Evolutionary conservation across 2,113 vertebrate genomes (phyloP), one percentile per base, ranked within the genome.

Genomic region (Phylloscopus trochiloides): DNA sequence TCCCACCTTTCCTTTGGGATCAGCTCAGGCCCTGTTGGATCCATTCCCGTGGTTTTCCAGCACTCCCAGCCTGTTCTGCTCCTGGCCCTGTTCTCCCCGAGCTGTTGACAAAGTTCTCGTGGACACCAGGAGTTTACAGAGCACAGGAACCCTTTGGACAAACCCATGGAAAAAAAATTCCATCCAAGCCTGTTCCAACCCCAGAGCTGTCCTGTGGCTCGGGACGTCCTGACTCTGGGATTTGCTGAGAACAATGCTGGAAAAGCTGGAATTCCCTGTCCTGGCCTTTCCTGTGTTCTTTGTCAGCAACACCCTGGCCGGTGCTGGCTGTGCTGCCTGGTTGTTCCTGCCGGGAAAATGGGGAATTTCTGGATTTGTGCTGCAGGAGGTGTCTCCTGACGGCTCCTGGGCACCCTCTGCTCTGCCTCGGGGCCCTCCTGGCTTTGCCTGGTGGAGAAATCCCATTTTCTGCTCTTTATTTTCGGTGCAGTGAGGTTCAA

Each of bases 151-250:
- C 47, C 2, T 4, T 47, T 79, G 90, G 31, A 32, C 17, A 34
- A 42, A 67, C 25, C 25, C 4, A 11, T 51, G 32, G 55, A 20
- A 7, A 40, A n/a, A 42, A 40, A 57, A 68, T 8, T 19, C 66
- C 40, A n/a, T 54, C 34, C 12, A 12, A 34, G 19, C 19, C 43
- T 43, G 1, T 74, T 50, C 57, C 72, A 50, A 38, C 32, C 19
- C 21, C 34, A 15, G 18, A 5, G 12, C 8, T 6, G 5, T 18
- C 51, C 42, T 5, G 36, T 52, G 42, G 13, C 47, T 80, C 8
- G 1, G 48, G 31, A 11, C 0, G 7, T 43, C n/a, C 63, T 28
- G 5, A 7, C 4, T 1, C 58, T n/a, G 42, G 19, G 34, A 47
- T 28, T 21, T 48, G 45, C 38, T 17, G 67, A 22, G 73, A 79